These are phyloP conservation scores for Intellagama lesueurii DNA, from an alignment of 2,797 vertebrate species.

Conservation along the genomic window DNA sequence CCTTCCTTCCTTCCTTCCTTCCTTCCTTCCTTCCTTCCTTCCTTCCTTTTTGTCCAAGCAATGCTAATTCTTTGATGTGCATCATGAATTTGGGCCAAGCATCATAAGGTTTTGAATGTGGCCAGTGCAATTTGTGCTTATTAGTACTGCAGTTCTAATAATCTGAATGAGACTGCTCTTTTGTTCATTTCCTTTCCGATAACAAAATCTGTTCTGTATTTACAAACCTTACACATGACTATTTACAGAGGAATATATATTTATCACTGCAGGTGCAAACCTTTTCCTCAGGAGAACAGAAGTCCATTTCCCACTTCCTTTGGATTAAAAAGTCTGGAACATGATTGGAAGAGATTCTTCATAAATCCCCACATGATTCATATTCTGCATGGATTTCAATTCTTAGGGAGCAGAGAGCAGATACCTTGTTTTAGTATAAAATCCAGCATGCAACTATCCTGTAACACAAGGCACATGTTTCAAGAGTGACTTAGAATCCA, in stretches of 20 bases:
- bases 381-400: not conserved
- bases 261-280: not conserved
- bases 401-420: too few relatives aligned
- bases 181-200: not conserved
- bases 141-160: conserved; percentile 18
- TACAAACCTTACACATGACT: not conserved
- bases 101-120: not conserved
- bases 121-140: conserved; percentile 17
- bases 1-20: too few relatives aligned
- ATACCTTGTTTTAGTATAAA: not conserved
- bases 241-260: not conserved
- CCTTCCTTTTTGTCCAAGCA: too few relatives aligned
- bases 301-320: not conserved
- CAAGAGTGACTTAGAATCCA: too few relatives aligned
- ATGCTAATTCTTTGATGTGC: not conserved
- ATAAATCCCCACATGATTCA: not conserved
- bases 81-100: conserved; percentile 3
- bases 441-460: too few relatives aligned
- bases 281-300: not conserved
- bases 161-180: conserved; percentile 8
- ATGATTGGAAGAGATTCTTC: not conserved
- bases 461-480: too few relatives aligned
- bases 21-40: too few relatives aligned
- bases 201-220: conserved; percentile 5
- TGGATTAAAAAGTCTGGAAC: not conserved